Evolutionary conservation across 2,113 vertebrate genomes (phyloP).

Genomic region (Apistogramma diplotaenia): DNA sequence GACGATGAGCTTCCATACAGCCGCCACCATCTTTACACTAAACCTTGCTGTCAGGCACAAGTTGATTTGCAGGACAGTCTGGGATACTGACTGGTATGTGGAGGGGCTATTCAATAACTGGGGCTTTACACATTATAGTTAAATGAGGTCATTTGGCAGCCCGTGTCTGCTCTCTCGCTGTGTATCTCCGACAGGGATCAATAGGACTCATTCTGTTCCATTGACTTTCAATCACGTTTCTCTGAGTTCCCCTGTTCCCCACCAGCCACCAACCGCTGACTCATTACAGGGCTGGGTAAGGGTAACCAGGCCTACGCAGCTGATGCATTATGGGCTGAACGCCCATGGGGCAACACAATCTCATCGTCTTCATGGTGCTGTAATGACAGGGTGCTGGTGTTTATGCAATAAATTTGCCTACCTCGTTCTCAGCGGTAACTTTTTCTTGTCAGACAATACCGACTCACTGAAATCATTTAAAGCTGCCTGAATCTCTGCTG

Average conservation of each 20-base stretch:
- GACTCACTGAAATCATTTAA: constrained; percentile 3
- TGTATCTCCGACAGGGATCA: constrained; percentile 49
- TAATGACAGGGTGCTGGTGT: constrained; percentile 29
- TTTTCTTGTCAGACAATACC: constrained; percentile 18
- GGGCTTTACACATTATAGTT: constrained; percentile 57
- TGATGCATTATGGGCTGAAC: constrained; percentile 30
- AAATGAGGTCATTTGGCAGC: constrained; percentile 65
- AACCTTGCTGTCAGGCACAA: constrained; percentile 20
- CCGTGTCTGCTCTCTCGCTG: constrained; percentile 23
- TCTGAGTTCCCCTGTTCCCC: constrained; percentile 32
- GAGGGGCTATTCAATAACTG: constrained; percentile 37
- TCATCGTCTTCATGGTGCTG: constrained; percentile 25
- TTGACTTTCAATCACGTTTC: constrained; percentile 68
- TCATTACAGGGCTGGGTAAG: constrained; percentile 46
- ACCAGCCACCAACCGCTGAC: constrained; percentile 33
- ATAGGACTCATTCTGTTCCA: constrained; percentile 62
- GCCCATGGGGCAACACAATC: constrained; percentile 28
- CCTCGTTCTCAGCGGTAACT: background rate
- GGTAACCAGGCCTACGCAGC: constrained; percentile 39
- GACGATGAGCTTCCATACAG: constrained; percentile 25
- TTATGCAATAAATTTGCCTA: constrained; percentile 22
- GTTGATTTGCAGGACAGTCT: constrained; percentile 31
- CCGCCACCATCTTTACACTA: background rate
- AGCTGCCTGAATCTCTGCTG: background rate
- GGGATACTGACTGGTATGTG: constrained; percentile 14